phyloP scores from a whole-genome alignment of 1,140 invertebrate genomes.

The Coelopa frigida region DNA sequence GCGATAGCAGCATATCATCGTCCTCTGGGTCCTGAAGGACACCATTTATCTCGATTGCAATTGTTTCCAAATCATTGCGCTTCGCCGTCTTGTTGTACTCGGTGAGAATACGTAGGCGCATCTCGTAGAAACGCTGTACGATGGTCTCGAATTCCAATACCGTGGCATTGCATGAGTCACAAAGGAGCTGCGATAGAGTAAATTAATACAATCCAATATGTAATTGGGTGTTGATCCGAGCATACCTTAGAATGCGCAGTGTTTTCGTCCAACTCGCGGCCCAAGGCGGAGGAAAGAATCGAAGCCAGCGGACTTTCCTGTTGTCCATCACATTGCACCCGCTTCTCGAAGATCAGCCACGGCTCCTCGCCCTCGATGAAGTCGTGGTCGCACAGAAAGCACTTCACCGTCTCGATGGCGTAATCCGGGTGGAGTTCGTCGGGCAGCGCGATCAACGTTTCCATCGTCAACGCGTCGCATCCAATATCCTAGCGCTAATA shows the following conservation, averaged over 20 bases:
- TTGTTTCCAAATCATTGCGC: conserved; percentile 8
- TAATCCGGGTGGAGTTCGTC: too few species aligned
- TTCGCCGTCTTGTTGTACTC: conserved; percentile 5
- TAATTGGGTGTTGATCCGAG: background rate
- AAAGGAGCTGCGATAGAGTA: conserved; percentile 13
- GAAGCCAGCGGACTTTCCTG: conserved; percentile 10
- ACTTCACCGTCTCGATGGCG: background rate
- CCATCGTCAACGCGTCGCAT: too few species aligned
- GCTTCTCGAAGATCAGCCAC: conserved; percentile 12
- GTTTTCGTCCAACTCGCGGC: conserved; percentile 11
- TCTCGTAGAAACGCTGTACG: conserved; percentile 2
- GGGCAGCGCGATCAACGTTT: too few species aligned
- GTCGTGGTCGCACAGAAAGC: conserved; percentile 12
- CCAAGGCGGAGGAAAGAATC: conserved; percentile 7
- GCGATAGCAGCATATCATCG: too few species aligned
- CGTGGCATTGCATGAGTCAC: conserved; percentile 12
- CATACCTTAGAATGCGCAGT: conserved; percentile 13
- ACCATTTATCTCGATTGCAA: conserved; percentile 3
- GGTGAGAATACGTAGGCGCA: conserved; percentile 6
- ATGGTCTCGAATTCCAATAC: conserved; percentile 13
- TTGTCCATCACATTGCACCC: conserved; percentile 13
- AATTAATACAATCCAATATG: background rate
- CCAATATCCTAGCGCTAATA: too few species aligned
- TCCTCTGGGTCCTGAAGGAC: background rate
- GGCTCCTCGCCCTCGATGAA: conserved; percentile 14